Evolutionary conservation across 2,888 invertebrate genomes (phyloP), one percentile per base, ranked within the genome.

Genomic region (Helicoverpa assulta): DNA sequence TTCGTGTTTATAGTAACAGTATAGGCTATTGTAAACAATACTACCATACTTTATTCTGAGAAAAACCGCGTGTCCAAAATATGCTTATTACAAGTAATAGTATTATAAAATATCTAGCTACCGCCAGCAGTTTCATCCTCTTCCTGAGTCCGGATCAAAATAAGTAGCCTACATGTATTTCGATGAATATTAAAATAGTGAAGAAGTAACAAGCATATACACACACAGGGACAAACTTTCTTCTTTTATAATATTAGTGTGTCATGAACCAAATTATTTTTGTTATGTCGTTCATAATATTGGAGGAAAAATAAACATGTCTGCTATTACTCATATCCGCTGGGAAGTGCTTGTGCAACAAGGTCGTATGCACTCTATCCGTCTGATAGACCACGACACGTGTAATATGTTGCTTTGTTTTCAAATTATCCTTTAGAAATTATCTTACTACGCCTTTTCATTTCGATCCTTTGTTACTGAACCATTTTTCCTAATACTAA

Each of bases 1-100:
- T 68, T 73, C 40, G 64, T 84, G 82, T 82, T 82, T 82, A 82
- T 82, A 65, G 72, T 70, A 66, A 71, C 67, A 65, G 51, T 60
- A 54, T 65, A 63, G 57, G 51, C 18, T 76, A 70, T 47, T 82
- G 63, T 82, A 84, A 79, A 82, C 84, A 84, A 40, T 16, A 21
- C 66, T 69, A 16, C 54, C 71, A 57, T 59, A 70, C 60, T 71
- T 75, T 71, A 69, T 73, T 72, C 54, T 53, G 29, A 57, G 51
- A 64, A 81, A 80, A 70, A 61, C 37, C 47, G 18, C 8, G 43
- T 67, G 43, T 76, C 40, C 56, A 47, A 70, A 52, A 51, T 18
- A 21, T 56, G 55, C 51, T 51, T 7, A 51, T 47, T 64, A 56
- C 26, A 47, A 47, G 29, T 61, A 51, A 18, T 58, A 74, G 80